A percentile compares a stretch with the other conserved stretches of the same genome.
phyloP scores from a whole-genome alignment of 1,140 invertebrate species.

The Holcopasites calliopsidis region DNA sequence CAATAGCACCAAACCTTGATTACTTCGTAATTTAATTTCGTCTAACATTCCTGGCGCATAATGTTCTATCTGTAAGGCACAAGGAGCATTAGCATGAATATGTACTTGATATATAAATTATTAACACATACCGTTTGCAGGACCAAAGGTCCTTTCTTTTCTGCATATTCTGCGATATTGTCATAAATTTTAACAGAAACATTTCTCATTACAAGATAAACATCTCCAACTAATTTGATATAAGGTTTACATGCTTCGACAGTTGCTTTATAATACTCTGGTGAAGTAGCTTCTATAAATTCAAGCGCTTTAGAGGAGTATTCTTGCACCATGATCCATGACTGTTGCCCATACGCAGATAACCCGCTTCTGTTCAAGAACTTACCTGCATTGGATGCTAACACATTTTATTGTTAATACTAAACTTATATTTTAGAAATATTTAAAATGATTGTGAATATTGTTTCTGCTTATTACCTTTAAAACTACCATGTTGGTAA shows the following conservation, averaged over 20 bases:
- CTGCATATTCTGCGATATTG: conserved; percentile 80
- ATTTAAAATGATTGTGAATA: too few relatives aligned
- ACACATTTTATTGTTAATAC: background rate
- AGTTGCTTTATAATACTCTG: conserved; percentile 82
- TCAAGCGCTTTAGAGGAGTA: conserved; percentile 82
- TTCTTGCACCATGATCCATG: conserved; percentile 80
- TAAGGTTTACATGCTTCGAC: conserved; percentile 82
- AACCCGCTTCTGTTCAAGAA: conserved; percentile 83
- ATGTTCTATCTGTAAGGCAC: conserved; percentile 81
- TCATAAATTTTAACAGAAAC: conserved; percentile 77
- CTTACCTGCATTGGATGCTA: conserved; percentile 81
- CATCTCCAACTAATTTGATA: conserved; percentile 81
- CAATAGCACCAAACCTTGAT: conserved; percentile 61
- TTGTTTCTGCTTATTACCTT: conserved; percentile 65
- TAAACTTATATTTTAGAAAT: background rate
- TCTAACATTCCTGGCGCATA: conserved; percentile 85
- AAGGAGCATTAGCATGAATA: conserved; percentile 15
- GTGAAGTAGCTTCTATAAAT: conserved; percentile 84
- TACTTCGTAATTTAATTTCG: conserved; percentile 62
- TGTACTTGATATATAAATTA: background rate
- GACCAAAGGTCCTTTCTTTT: conserved; percentile 84
- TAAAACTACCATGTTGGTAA: conserved; percentile 73
- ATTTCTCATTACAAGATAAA: conserved; percentile 80
- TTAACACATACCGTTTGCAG: conserved; percentile 79
- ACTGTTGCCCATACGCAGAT: conserved; percentile 82